Conservation (phyloP, 2,888 invertebrate species). For the Tineola bisselliella region DNA sequence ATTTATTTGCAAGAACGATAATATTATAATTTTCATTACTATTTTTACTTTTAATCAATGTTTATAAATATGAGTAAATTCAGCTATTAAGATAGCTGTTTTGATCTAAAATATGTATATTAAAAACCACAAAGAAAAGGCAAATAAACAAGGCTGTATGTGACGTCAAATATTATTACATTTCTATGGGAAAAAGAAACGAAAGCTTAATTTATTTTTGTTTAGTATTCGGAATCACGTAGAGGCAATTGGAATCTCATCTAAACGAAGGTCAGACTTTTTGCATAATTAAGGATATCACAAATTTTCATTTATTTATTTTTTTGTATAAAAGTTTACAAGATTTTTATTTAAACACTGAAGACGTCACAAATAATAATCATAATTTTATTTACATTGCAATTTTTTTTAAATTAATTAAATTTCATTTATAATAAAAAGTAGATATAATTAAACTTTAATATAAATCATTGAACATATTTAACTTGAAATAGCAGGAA, state of each 20-base stretch:
- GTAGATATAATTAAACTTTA: too few species aligned
- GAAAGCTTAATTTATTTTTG: not conserved
- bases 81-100: not conserved
- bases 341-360: too few species aligned
- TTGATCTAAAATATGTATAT: not conserved
- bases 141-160: not conserved
- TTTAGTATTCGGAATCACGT: slow-evolving; percentile 26
- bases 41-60: too few species aligned
- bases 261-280: not conserved
- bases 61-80: too few species aligned
- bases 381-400: too few species aligned
- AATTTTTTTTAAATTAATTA: too few species aligned
- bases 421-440: too few species aligned
- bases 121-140: not conserved
- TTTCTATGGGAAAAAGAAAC: not conserved
- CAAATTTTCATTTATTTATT: not conserved
- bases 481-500: not conserved
- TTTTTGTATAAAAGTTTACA: too few species aligned
- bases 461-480: not conserved
- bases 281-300: not conserved
- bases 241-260: slow-evolving; percentile 13
- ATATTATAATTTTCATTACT: too few species aligned
- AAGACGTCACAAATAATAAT: too few species aligned
- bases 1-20: too few species aligned
- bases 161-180: not conserved